Evolutionary conservation across 2,797 vertebrate species (phyloP), one percentile per base, ranked within the genome.

Genomic region (Poecilia picta): DNA sequence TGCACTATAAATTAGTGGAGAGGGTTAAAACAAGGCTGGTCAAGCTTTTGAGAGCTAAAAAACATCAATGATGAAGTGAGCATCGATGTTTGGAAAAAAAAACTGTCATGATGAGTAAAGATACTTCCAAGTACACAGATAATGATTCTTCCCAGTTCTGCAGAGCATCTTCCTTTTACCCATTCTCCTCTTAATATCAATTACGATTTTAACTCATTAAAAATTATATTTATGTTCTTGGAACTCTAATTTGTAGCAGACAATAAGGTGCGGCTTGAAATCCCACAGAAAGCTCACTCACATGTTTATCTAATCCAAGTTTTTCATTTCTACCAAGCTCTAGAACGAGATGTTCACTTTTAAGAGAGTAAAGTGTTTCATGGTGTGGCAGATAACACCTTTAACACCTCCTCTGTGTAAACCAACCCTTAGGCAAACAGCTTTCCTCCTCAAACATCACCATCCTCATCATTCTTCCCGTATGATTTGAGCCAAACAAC

Each of bases 1-100:
- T 85, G 12, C 87, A 79, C 88, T 79, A 84, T 89, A 92, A 92
- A 91, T 88, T 91, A 89, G 78, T 76, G 80, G 83, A 86, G 83
- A 83, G 89, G 78, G 57, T 81, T 75, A 84, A 89, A 88, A 87
- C 62, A 74, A 76, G 51, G 59, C 59, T 74, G 57, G 70, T 78
- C 62, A 43, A 78, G 76, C 43, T 83, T 89, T 89, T 81, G 84
- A 72, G 10, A n/a, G 55, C 75, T 71, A 41, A 78, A n/a, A 16
- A 81, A 51, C 41, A 28, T 71, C 41, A 45, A 7, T 0, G 64
- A 68, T 68, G 36, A 41, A 1, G 10, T 41, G 36, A 41, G 10
- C 8, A 68, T 39, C 4, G 2, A 12, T 68, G 36, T 25, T 12
- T 2, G 4, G 36, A 18, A 20, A 31, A 16, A 39, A n/a, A 68